Percentiles rank a stretch among this genome's conserved stretches.
phyloP scores from a whole-genome alignment of 2,113 vertebrate species.

The Thinocorus orbignyianus region DNA sequence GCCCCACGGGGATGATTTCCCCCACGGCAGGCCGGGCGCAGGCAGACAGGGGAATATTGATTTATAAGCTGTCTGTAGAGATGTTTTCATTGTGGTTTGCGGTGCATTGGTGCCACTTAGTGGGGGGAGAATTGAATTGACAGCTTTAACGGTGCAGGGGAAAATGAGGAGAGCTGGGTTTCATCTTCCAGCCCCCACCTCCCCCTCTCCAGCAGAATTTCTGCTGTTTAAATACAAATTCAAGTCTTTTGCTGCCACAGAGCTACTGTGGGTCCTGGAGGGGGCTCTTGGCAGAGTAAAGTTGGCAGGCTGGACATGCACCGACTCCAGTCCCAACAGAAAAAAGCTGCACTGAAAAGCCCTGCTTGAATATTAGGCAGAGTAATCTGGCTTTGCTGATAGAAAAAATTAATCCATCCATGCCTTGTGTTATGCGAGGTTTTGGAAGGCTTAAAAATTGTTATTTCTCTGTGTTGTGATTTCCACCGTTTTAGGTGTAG shows the following conservation, averaged over 20 bases:
- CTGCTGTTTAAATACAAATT: background rate
- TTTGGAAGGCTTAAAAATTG: background rate
- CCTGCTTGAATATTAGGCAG: background rate
- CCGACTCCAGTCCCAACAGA: background rate
- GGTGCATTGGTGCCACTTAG: slow-evolving; percentile 80
- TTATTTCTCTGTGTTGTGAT: background rate
- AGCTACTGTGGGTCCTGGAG: background rate
- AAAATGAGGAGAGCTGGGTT: background rate
- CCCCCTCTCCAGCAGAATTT: background rate
- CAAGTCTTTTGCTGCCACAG: background rate
- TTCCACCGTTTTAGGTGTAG: background rate
- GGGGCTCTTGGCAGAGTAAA: background rate
- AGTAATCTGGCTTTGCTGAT: background rate
- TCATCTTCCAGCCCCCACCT: background rate
- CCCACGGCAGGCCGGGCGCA: background rate
- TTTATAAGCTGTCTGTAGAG: slow-evolving; percentile 47
- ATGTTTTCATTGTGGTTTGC: slow-evolving; percentile 62
- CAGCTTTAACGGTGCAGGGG: slow-evolving; percentile 27
- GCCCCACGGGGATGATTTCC: background rate
- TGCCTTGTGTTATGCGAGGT: background rate
- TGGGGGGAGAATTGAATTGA: slow-evolving; percentile 76
- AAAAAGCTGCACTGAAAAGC: background rate
- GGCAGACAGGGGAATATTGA: slow-evolving; percentile 40
- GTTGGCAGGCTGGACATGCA: background rate
- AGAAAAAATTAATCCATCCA: background rate